These are phyloP conservation scores for Epizoanthus rinbou DNA, from an alignment of 92 coral and sea anemone species.

Conservation along the genomic window DNA sequence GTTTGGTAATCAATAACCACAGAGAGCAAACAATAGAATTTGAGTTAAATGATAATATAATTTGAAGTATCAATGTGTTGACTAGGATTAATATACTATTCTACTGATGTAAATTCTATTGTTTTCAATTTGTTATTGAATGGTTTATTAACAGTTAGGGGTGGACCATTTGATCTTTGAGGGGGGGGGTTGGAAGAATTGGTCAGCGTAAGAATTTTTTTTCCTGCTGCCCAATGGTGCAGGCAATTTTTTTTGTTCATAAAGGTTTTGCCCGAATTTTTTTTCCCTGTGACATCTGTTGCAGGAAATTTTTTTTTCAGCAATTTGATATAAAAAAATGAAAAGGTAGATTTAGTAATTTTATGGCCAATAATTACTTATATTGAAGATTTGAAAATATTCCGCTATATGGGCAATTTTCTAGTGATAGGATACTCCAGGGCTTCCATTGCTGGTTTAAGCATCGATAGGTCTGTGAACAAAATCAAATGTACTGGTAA, in stretches of 20 bases:
- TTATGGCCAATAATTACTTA: constrained; percentile 13
- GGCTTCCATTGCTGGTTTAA: constrained; percentile 22
- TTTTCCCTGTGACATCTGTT: constrained; percentile 5
- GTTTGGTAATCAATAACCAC: constrained; percentile 6
- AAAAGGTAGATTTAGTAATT: constrained; percentile 10
- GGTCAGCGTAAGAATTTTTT: too few relatives aligned
- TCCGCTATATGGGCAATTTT: constrained; percentile 3
- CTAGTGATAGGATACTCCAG: constrained; percentile 32
- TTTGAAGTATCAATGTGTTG: constrained; percentile 3
- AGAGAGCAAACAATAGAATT: constrained; percentile 5
- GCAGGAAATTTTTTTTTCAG: constrained; percentile 1
- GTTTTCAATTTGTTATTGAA: constrained; percentile 1
- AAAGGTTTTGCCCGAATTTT: constrained; percentile 2
- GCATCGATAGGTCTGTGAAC: constrained; percentile 32
- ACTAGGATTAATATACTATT: constrained; percentile 1
- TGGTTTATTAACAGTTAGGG: background rate
- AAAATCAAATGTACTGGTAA: constrained; percentile 40
- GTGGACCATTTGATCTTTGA: too few relatives aligned
- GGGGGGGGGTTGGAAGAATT: too few relatives aligned
- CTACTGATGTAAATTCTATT: background rate
- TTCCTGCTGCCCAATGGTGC: too few relatives aligned
- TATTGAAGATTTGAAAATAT: background rate
- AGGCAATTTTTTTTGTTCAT: too few relatives aligned
- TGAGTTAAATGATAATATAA: constrained; percentile 2
- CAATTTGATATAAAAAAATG: background rate